Evolutionary conservation across 2,797 vertebrate genomes (phyloP), one percentile per base, ranked within the genome.

Genomic region (Atherinosoma microstoma): DNA sequence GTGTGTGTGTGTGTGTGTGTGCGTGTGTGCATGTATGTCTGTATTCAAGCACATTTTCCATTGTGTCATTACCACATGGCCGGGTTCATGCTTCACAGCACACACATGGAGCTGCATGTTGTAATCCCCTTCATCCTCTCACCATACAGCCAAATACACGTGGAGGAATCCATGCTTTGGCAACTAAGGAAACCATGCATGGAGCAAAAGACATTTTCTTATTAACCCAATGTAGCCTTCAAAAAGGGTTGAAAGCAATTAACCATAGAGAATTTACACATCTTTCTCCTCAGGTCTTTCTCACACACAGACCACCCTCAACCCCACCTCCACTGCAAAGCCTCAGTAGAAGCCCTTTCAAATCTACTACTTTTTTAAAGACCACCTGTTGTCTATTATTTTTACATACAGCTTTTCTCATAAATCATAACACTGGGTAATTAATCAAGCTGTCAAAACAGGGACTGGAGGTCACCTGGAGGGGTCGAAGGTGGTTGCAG

Each of bases 391-490:
- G 97, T 97, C 96, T 97, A 98, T 99, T 98, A 98, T 97, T 98
- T 98, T 98, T 98, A 97, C 96, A 97, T 97, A 96, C 96, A 95
- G 96, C 96, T 98, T 97, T 93, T 97, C 97, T 97, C 98, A 99
- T 99, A 99, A 99, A 99, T 99, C 98, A 99, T 99, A 99, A 99
- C 96, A 97, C 95, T 96, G 92, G 95, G 97, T 98, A 98, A 99
- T 99, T 99, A 99, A 99, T 99, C 98, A 99, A 98, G 95, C 97
- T 99, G 98, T 98, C 98, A 98, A 97, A 98, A 97, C 95, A 93
- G 95, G 94, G 97, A 96, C 95, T 90, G 96, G 93, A 94, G 96
- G 97, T 97, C 96, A 96, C 94, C 94, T 94, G 94, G 94, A 93
- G 91, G 93, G 97, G 97, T 98, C 96, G 96, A 93, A 96, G 97